These are phyloP conservation scores for Ditula angustiorana DNA, from an alignment of 2,888 invertebrate genomes.

Conservation along the genomic window DNA sequence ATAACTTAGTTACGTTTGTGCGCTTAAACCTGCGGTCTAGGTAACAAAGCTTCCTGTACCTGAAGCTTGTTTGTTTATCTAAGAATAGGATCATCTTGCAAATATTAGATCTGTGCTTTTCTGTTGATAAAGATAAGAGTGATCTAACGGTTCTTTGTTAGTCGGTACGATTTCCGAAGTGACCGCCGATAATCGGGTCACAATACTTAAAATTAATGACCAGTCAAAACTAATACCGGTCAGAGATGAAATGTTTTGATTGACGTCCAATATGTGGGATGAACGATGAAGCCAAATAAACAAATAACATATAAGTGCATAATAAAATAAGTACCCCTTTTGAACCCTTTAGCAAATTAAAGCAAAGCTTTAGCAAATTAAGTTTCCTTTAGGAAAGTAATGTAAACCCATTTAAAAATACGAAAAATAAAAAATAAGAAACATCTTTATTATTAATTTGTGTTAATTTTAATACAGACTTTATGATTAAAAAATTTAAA, in stretches of 20 bases:
- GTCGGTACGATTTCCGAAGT: constrained; percentile 60
- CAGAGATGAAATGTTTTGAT: constrained; percentile 24
- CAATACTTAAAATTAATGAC: constrained; percentile 42
- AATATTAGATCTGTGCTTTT: constrained; percentile 28
- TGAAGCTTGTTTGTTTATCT: not conserved
- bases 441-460: no score
- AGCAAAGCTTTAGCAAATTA: no score
- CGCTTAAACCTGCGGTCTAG: not conserved
- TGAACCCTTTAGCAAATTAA: not conserved
- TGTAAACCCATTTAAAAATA: no score
- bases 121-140: constrained; percentile 64
- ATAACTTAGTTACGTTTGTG: not conserved
- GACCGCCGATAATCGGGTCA: constrained; percentile 45
- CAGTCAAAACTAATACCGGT: constrained; percentile 25
- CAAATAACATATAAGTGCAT: not conserved
- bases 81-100: not conserved
- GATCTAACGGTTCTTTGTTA: constrained; percentile 58
- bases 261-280: constrained; percentile 12
- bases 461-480: no score
- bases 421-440: no score
- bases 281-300: no score
- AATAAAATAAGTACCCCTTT: not conserved
- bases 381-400: no score
- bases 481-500: no score
- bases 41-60: not conserved